Conservation (phyloP, 1,140 invertebrate species). For the Mamestra configurata region DNA sequence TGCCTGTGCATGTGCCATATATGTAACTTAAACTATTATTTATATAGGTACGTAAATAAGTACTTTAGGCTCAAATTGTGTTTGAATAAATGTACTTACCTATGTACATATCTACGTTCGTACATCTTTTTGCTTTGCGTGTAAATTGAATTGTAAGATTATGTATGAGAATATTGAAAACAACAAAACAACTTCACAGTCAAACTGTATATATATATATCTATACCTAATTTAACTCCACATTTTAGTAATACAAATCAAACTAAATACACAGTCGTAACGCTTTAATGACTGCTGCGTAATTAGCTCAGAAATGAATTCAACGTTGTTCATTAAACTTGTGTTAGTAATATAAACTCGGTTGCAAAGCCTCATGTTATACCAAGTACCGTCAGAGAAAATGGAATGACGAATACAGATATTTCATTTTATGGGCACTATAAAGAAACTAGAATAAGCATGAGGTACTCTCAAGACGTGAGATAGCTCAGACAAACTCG, state of each 20-base stretch:
- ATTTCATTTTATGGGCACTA: constrained; percentile 14
- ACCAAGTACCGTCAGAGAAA: background rate
- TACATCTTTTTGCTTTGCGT: no score
- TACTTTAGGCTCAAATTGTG: no score
- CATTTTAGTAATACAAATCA: background rate
- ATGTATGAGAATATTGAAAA: background rate
- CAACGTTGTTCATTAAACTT: constrained; percentile 2
- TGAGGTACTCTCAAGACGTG: background rate
- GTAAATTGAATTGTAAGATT: no score
- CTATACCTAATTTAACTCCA: no score
- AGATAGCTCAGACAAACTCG: constrained; percentile 24
- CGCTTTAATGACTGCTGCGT: background rate
- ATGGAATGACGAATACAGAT: background rate
- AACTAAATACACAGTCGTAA: background rate
- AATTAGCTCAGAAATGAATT: constrained; percentile 20
- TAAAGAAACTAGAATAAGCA: constrained; percentile 28
- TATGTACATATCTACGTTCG: no score
- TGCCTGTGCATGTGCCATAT: no score
- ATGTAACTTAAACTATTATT: no score
- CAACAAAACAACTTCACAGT: background rate
- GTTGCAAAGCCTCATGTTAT: background rate
- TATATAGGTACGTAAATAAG: no score
- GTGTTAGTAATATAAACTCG: background rate
- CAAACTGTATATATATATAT: no score
- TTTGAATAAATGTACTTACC: no score